A percentile compares a stretch with the other conserved stretches of the same genome.
Evolutionary conservation across 2,888 invertebrate species (phyloP).

Genomic region (Loripinus fragilis): DNA sequence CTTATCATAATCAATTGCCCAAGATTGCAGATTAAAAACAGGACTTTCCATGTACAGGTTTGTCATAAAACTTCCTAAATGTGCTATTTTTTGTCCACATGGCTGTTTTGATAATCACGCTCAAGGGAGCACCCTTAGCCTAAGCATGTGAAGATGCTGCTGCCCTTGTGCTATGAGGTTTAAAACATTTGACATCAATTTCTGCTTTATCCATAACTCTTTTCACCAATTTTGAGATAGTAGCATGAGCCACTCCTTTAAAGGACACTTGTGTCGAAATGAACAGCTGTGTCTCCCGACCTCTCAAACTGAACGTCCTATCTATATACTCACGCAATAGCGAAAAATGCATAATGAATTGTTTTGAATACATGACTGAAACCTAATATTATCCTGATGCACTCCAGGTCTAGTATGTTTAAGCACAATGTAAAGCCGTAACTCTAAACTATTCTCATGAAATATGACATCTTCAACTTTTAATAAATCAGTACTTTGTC

Average conservation of each 20-base stretch:
- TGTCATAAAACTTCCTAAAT: constrained; percentile 26
- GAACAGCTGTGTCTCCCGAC: constrained; percentile 4
- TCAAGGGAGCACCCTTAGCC: constrained; percentile 10
- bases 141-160: constrained; percentile 26
- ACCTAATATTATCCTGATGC: neutral
- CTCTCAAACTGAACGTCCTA: constrained; percentile 1
- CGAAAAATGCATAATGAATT: neutral
- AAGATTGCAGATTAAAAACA: neutral
- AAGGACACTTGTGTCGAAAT: constrained; percentile 19
- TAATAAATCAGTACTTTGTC: neutral
- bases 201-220: constrained; percentile 18
- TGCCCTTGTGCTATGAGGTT: constrained; percentile 8
- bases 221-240: constrained; percentile 27
- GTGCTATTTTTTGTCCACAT: constrained; percentile 27
- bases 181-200: neutral
- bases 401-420: constrained; percentile 2
- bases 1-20: too few species aligned
- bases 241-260: constrained; percentile 14
- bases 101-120: constrained; percentile 20
- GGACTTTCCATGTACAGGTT: neutral
- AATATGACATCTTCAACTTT: neutral
- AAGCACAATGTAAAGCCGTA: neutral
- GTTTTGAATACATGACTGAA: neutral
- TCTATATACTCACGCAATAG: constrained; percentile 16
- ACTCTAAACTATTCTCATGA: neutral